Base-by-base conservation (phyloP, 2,888 invertebrate species). In the Torymus aiolomorphi region DNA sequence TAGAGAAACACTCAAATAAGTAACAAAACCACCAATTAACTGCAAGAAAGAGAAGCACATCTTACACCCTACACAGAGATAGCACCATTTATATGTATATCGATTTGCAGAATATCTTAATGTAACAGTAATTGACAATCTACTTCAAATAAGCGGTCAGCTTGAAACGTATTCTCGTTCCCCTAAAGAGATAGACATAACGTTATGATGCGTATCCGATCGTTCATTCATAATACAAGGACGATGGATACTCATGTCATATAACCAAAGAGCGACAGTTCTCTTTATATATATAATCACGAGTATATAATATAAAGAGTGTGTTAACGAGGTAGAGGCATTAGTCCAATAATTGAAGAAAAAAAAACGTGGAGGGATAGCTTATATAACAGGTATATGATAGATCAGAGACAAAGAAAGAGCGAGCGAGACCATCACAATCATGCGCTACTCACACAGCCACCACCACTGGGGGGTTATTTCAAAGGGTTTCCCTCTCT, bases 361-460 rank as follows among this genome's bases (percentile, higher is more conserved):
- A 67, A n/a, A 51, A 31, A 69, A 72, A 42, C 42, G 65, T 16
- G 42, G 20, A 57, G 49, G n/a, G 72, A 71, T 14, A 71, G 54
- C 31, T 63, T 62, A 72, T 67, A 66, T 56, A 74, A 20, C 78
- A 80, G 56, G 42, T 42, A 5, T 31, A 42, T 1, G 57, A 51
- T 14, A 78, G 18, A 65, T 42, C 76, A 76, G 73, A 74, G 54
- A 78, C 80, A 81, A 76, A 59, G 70, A 63, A 69, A 57, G 76
- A 76, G 18, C 52, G 79, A 79, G 77, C 67, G 52, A 80, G 87
- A 88, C 85, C 87, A 20, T 20, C 20, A 88, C 89, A 87, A 87
- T 82, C 90, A 90, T 90, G 90, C 90, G 88, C 88, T 90, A 90
- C 87, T 88, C 90, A 89, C 87, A 88, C 75, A 77, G 57, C 65